A percentile compares a stretch with the other conserved stretches of the same genome.
phyloP scores from a whole-genome alignment of 2,797 vertebrate species.

The Enteromius argenteus region DNA sequence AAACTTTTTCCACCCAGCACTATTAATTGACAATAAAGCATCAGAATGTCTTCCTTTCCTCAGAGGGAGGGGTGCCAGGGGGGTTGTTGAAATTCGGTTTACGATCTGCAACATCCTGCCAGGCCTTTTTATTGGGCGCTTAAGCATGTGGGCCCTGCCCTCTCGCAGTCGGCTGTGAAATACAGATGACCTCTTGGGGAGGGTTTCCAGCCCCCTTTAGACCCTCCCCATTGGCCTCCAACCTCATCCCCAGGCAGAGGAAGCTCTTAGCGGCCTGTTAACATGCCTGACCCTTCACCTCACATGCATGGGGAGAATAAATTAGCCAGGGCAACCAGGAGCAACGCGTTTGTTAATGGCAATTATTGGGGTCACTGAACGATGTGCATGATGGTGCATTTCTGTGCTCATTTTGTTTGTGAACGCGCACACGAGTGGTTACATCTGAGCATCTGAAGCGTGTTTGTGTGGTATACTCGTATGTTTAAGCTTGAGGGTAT shows the following conservation, averaged over 20 bases:
- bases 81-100: slow-evolving; percentile 70
- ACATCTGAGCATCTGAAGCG: slow-evolving; percentile 65
- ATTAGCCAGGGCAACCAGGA: slow-evolving; percentile 66
- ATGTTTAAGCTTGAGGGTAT: slow-evolving; percentile 17
- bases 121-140: slow-evolving; percentile 72
- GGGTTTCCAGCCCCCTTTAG: slow-evolving; percentile 29
- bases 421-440: slow-evolving; percentile 54
- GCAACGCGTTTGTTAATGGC: slow-evolving; percentile 42
- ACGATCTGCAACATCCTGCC: slow-evolving; percentile 79
- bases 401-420: not conserved
- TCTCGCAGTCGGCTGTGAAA: slow-evolving; percentile 72
- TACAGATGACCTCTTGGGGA: slow-evolving; percentile 65
- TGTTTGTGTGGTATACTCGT: slow-evolving; percentile 28
- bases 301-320: slow-evolving; percentile 63
- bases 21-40: slow-evolving; percentile 52
- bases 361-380: slow-evolving; percentile 50
- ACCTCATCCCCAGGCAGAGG: slow-evolving; percentile 8
- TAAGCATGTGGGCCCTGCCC: slow-evolving; percentile 71
- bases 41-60: slow-evolving; percentile 49
- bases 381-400: slow-evolving; percentile 29
- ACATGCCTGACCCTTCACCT: slow-evolving; percentile 66
- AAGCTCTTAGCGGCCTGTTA: slow-evolving; percentile 42
- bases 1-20: not conserved
- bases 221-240: slow-evolving; percentile 7
- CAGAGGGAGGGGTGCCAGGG: slow-evolving; percentile 19